Evolutionary conservation across 2,797 vertebrate species (phyloP), one percentile per base, ranked within the genome.

Genomic region (Epinephelus coioides): DNA sequence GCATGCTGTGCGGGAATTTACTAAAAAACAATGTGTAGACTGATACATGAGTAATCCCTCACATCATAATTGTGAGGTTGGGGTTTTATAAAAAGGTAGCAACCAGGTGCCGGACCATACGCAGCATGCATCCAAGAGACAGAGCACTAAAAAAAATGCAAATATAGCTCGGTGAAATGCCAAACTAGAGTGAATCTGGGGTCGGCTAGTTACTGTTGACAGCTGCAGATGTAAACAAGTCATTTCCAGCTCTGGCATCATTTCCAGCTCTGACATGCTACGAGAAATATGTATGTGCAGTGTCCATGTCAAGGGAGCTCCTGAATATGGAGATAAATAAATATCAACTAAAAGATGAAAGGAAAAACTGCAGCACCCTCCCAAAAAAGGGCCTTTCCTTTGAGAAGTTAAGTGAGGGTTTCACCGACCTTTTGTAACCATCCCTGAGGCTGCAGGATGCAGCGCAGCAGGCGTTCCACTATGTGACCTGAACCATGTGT

Each of bases 321-420:
- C 51, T 53, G 57, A 15, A 76, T 73, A 64, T 76, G 27, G 25
- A 67, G 47, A 68, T 21, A 50, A 34, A 66, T 65, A 66, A 53
- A 69, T 19, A 49, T 15, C 77, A 78, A 50, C 40, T 27, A 11
- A 70, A 50, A 74, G 73, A 82, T 71, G 51, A 79, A 85, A 86
- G 63, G 51, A 23, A 46, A 38, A 64, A 61, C 11, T 0, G 46
- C 47, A 49, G 34, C 13, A 21, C 38, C 21, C 4, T 40, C 17
- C 54, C 15, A 51, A 61, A 60, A 23, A 50, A 11, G 2, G 8
- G 9, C 30, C 3, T 56, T 55, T 67, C 27, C 77, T 85, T 76
- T 83, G 75, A 88, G 65, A 54, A 83, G 81, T 79, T 88, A 83
- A 88, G 65, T 75, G 80, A 85, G 46, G 65, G 55, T 74, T 83